Base-by-base conservation (phyloP, 2,888 invertebrate genomes). In the Dicycla oo region DNA sequence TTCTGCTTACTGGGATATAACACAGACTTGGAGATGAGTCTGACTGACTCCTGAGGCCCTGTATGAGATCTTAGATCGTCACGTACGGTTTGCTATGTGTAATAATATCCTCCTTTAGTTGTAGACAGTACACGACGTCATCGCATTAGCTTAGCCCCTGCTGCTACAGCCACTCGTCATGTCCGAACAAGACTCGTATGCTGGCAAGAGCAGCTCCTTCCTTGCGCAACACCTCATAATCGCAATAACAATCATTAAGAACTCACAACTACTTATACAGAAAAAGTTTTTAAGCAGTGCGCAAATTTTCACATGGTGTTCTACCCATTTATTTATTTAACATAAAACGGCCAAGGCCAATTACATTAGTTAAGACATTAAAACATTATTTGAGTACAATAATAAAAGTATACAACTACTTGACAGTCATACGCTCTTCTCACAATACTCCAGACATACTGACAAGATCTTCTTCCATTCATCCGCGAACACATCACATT, bases 141-240 rank as follows among this genome's bases (percentile, higher is more conserved):
- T 74, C 47, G 54, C 60, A 54, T 58, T 74, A 65, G 47, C n/a
- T 26, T 34, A 60, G 38, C n/a, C 30, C 40, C 43, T 23, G 60
- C 30, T 18, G 23, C 53, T 20, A 26, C 34, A 30, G 62, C 30
- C 62, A 30, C 47, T 10, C 47, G 40, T n/a, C 51, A 62, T n/a
- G 40, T 43, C 47, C 63, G 34, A 45, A 76, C 38, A 30, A 49
- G 60, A 45, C 54, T 54, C 58, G 54, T 40, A 47, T 45, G 30
- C 63, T 30, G 38, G 69, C 57, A 15, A 68, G 69, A 58, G 47
- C 40, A 43, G 78, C 57, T 49, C 51, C 56, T 43, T n/a, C 47
- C 11, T 68, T 78, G 40, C 18, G 18, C 38, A 61, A 23, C 34
- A 47, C 26, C n/a, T 47, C 26, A 45, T 34, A 8, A 15, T 43